These are phyloP conservation scores for Formica selysi DNA, from an alignment of 1,140 invertebrate genomes.

Conservation along the genomic window DNA sequence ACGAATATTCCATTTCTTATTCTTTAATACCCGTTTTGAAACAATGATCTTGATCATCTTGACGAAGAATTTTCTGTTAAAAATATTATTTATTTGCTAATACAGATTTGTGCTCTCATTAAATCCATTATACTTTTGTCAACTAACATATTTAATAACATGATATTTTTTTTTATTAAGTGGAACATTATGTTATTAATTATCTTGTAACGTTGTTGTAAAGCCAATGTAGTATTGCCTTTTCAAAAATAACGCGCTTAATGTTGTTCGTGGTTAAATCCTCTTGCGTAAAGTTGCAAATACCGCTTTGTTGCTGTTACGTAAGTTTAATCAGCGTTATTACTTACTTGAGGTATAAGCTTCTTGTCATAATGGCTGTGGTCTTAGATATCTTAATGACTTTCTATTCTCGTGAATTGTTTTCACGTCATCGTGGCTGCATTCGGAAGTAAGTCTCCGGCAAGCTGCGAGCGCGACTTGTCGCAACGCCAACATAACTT, in stretches of 20 bases:
- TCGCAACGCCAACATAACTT: conserved; percentile 62
- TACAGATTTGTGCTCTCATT: background rate
- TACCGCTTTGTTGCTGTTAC: conserved; percentile 49
- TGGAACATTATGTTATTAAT: conserved; percentile 10
- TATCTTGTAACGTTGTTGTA: background rate
- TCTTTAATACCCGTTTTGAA: conserved; percentile 32
- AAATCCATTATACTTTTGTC: background rate
- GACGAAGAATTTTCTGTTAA: background rate
- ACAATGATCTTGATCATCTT: background rate
- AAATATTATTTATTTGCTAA: background rate
- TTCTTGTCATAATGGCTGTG: conserved; percentile 62
- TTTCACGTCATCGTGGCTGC: conserved; percentile 57
- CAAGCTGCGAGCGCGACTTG: conserved; percentile 62
- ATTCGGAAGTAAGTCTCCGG: conserved; percentile 60
- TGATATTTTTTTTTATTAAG: background rate
- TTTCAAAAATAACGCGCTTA: conserved; percentile 44
- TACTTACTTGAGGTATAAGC: conserved; percentile 60
- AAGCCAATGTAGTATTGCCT: background rate
- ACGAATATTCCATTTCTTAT: conserved; percentile 39
- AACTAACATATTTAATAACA: no score
- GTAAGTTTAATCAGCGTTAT: conserved; percentile 64
- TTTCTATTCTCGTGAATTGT: conserved; percentile 61
- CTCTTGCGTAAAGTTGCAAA: conserved; percentile 42
- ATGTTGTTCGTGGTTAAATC: conserved; percentile 34
- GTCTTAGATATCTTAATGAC: conserved; percentile 64